Evolutionary conservation across 2,797 vertebrate genomes (phyloP).

Genomic region (Sebastes taczanowskii): DNA sequence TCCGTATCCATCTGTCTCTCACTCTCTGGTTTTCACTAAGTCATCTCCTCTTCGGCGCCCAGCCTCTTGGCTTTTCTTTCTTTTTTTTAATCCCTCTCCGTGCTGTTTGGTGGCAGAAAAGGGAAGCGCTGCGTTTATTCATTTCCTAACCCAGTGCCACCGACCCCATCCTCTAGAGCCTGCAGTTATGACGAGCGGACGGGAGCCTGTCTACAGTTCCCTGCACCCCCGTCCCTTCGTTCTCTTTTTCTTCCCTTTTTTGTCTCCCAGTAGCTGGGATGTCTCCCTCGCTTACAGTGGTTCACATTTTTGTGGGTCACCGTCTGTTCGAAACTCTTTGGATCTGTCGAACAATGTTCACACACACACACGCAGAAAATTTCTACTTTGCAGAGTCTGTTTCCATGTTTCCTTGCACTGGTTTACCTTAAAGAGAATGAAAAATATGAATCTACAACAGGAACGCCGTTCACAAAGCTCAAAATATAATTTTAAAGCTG

Average conservation of each 20-base stretch:
- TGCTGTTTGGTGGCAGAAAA: background rate
- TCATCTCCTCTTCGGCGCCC: background rate
- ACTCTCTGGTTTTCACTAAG: background rate
- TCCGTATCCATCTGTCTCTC: conserved; percentile 33
- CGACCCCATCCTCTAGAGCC: background rate
- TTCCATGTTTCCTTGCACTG: background rate
- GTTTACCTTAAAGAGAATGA: background rate
- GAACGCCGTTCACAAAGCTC: no score
- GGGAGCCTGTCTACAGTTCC: background rate
- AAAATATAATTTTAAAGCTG: background rate
- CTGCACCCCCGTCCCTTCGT: background rate
- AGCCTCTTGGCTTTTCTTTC: background rate
- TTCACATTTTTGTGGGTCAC: conserved; percentile 28
- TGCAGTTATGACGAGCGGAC: conserved; percentile 4
- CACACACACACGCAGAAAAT: background rate
- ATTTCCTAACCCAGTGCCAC: conserved; percentile 8
- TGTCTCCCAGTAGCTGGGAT: background rate
- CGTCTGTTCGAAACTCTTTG: background rate
- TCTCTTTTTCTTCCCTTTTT: background rate
- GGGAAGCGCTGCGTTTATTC: conserved; percentile 17
- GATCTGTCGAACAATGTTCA: background rate
- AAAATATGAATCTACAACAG: background rate
- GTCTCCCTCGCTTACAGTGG: background rate
- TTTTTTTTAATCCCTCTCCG: background rate
- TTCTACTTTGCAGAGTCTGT: background rate